Conservation (phyloP, 2,888 invertebrate genomes). For the Nomada fucata region DNA sequence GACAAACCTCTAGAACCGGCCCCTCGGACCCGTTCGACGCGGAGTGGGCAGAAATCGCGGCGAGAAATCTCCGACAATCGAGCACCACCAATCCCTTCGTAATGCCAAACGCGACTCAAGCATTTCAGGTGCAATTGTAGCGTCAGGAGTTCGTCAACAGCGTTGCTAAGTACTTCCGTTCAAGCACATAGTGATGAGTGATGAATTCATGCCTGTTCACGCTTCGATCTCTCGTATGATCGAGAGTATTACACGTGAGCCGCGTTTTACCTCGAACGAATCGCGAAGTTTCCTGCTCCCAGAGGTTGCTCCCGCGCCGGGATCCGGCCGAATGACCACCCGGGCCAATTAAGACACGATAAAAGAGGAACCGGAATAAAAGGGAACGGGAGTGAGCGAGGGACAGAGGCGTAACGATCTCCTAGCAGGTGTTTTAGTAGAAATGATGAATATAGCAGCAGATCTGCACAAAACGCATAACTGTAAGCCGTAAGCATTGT, state of each 20-base stretch:
- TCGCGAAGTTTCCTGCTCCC: not conserved
- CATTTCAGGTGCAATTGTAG: constrained; percentile 88
- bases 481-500: constrained; percentile 54
- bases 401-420: constrained; percentile 30
- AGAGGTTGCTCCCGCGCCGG: not conserved
- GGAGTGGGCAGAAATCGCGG: constrained; percentile 91
- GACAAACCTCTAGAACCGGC: constrained; percentile 67
- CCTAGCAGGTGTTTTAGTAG: constrained; percentile 51
- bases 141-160: constrained; percentile 80
- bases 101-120: constrained; percentile 85
- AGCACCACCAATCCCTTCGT: constrained; percentile 88
- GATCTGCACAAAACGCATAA: constrained; percentile 55
- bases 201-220: constrained; percentile 59
- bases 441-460: constrained; percentile 50
- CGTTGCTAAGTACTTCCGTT: constrained; percentile 79
- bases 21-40: constrained; percentile 92
- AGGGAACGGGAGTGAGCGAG: not conserved
- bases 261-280: not conserved
- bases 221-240: constrained; percentile 61
- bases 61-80: constrained; percentile 84
- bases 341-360: not conserved
- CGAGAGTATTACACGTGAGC: constrained; percentile 67
- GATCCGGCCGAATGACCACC: constrained; percentile 9
- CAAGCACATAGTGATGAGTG: constrained; percentile 74
- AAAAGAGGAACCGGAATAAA: not conserved